Base-by-base conservation (phyloP, 2,888 invertebrate species). In the Vannuccia rotundouncinata region DNA sequence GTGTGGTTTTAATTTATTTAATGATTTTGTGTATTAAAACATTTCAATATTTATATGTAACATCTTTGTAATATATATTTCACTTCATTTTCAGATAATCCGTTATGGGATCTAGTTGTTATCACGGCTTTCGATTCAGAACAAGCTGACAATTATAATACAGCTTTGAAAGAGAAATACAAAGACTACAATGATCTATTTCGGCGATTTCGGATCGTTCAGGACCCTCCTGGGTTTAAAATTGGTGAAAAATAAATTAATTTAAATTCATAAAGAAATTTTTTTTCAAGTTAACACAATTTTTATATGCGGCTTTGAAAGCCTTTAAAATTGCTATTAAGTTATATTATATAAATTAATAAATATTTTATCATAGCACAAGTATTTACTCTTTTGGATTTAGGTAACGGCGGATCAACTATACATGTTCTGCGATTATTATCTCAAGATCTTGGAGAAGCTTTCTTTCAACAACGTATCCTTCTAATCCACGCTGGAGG, bases 401-500 rank as follows among this genome's bases (percentile, higher is more conserved):
- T 22, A 66, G 66, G 66, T 13, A 66, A 66, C 25, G 66, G 66
- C 25, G 66, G 66, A 22, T 66, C 66, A 66, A 66, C 66, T 13
- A 5, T 66, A 5, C 66, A 66, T 22, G 66, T 66, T 22, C 5
- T 66, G 2, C 10, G 2, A 2, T 22, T 22, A 22, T 22, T 66
- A 2, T 66, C 22, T 22, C 22, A 5, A 13, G 2, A 2, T 66
- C 66, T 66, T 22, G 66, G 66, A 13, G 66, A 66, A 2, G 5
- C 5, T 2, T 22, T 66, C 22, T 66, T 66, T 66, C 10, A 66
- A 22, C 5, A 66, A 22, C 84, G 84, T 76, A 84, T 89, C 0
- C 83, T 89, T 10, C 83, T 89, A 17, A 87, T 89, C 27, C 89
- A 88, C 83, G 87, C 89, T 75, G 89, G 89, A 13, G 89, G 89